Evolutionary conservation across 1,140 invertebrate species (phyloP).

Genomic region (Limonius californicus): DNA sequence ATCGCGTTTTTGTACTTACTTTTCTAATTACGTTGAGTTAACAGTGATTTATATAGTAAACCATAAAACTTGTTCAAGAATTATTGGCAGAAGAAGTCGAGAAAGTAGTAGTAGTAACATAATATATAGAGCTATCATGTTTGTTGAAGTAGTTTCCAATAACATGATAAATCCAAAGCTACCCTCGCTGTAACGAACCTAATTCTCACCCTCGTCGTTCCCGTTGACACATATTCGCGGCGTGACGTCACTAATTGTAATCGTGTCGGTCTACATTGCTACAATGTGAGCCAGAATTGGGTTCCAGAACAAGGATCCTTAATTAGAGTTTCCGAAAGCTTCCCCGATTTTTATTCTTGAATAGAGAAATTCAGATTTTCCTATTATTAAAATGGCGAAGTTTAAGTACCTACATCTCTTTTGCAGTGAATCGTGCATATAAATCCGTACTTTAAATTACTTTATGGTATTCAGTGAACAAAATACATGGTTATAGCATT

Average conservation of each 20-base stretch:
- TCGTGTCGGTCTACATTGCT: slow-evolving; percentile 16
- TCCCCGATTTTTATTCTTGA: no score
- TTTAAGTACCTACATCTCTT: no score
- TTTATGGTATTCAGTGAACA: no score
- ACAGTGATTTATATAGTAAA: background rate
- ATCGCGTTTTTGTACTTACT: no score
- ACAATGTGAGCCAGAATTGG: background rate
- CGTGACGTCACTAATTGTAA: slow-evolving; percentile 28
- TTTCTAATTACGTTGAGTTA: no score
- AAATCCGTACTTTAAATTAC: no score
- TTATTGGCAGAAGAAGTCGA: background rate
- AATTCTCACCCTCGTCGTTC: slow-evolving; percentile 24
- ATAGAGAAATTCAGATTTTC: no score
- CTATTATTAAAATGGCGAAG: no score
- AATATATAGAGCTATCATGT: slow-evolving; percentile 24
- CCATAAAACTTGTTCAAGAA: background rate
- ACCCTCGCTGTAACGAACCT: slow-evolving; percentile 25
- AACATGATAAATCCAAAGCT: slow-evolving; percentile 23
- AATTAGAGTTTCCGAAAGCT: no score
- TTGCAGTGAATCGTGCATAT: no score
- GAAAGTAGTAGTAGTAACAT: slow-evolving; percentile 10
- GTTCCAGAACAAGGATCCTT: background rate
- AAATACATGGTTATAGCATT: no score
- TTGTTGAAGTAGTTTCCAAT: slow-evolving; percentile 28
- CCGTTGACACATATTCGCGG: slow-evolving; percentile 27